Evolutionary conservation across 2,113 vertebrate species (phyloP).

Genomic region (Takifugu flavidus): DNA sequence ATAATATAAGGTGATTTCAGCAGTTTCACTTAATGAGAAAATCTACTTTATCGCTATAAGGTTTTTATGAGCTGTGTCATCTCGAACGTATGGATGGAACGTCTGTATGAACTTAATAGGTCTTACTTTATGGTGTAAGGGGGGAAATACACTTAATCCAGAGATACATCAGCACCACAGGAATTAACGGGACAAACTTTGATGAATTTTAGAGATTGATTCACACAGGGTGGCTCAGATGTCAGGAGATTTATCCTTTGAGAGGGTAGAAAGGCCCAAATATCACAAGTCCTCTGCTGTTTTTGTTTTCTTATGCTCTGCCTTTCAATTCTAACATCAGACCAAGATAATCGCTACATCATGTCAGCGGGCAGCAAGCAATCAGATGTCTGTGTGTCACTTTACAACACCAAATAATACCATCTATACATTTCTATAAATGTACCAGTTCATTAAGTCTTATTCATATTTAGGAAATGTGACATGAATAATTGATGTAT

Average conservation of each 20-base stretch:
- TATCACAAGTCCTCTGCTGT: conserved; percentile 9
- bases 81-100: conserved; percentile 62
- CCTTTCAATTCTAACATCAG: too few relatives aligned
- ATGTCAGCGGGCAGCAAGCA: too few relatives aligned
- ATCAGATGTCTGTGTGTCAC: too few relatives aligned
- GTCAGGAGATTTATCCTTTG: conserved; percentile 52
- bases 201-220: conserved; percentile 67
- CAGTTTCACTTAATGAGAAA: conserved; percentile 74
- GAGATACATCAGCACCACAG: conserved; percentile 57
- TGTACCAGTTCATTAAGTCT: too few relatives aligned
- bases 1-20: conserved; percentile 70
- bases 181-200: conserved; percentile 62
- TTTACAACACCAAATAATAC: too few relatives aligned
- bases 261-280: conserved; percentile 32
- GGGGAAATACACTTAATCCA: conserved; percentile 67
- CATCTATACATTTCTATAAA: too few relatives aligned
- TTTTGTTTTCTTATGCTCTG: not conserved
- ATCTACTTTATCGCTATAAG: conserved; percentile 66
- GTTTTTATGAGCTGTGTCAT: conserved; percentile 73
- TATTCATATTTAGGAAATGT: too few relatives aligned
- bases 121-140: conserved; percentile 64
- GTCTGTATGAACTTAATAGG: conserved; percentile 67
- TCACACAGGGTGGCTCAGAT: conserved; percentile 41
- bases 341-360: too few relatives aligned
- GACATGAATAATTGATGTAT: too few relatives aligned